Evolutionary conservation across 2,888 invertebrate species (phyloP).

Genomic region (Romanomermis culicivorax): DNA sequence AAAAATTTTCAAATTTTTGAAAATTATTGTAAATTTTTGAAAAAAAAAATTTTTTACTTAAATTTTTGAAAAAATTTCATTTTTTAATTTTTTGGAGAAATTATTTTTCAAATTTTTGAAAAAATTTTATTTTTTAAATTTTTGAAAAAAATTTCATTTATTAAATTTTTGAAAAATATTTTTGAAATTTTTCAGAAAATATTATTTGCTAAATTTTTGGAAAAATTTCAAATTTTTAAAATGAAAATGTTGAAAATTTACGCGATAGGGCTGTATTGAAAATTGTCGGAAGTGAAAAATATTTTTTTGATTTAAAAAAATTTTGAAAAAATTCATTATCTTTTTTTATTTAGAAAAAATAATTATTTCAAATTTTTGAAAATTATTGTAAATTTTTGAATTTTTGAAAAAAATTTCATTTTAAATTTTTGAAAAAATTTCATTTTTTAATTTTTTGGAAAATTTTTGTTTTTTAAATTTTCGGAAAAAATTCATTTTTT

Average conservation of each 20-base stretch:
- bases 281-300: slow-evolving; percentile 42
- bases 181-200: no score
- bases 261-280: slow-evolving; percentile 81
- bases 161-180: no score
- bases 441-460: not conserved
- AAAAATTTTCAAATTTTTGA: not conserved
- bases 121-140: no score
- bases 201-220: no score
- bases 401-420: no score
- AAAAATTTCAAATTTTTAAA: no score
- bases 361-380: not conserved
- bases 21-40: not conserved
- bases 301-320: not conserved
- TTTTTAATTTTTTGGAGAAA: not conserved
- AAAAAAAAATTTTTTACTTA: not conserved
- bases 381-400: not conserved
- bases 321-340: not conserved
- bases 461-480: not conserved
- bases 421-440: not conserved
- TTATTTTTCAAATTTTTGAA: not conserved
- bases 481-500: not conserved
- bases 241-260: slow-evolving; percentile 78
- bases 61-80: not conserved
- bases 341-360: not conserved
- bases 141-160: no score